Conservation (phyloP, 2,113 vertebrate genomes). For the Protomyctophum bolini region DNA sequence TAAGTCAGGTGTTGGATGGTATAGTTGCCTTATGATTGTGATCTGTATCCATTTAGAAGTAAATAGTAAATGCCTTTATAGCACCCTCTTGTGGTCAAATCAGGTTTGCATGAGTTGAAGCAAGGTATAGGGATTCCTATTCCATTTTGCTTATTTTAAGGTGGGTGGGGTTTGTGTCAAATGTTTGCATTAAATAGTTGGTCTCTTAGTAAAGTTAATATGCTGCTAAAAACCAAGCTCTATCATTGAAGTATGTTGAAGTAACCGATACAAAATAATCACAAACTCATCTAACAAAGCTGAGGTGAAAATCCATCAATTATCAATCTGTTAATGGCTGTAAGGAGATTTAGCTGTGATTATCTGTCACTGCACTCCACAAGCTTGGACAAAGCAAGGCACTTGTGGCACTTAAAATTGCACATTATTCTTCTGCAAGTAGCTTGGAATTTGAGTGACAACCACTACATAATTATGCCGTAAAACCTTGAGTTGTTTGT, state of each 20-base stretch:
- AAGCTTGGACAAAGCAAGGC: background rate
- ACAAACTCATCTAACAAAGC: background rate
- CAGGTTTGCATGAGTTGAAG: background rate
- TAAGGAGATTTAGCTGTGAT: no score
- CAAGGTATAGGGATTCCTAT: background rate
- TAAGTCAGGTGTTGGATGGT: background rate
- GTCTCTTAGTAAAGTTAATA: no score
- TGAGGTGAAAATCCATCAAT: background rate
- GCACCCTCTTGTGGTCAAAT: conserved; percentile 55
- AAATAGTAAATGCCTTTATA: background rate
- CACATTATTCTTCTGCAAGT: conserved; percentile 34
- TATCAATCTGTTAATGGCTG: no score
- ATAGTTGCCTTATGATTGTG: background rate
- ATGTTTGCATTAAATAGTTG: no score
- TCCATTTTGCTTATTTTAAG: background rate
- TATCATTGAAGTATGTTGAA: background rate
- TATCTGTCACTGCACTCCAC: background rate
- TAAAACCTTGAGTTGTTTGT: conserved; percentile 5
- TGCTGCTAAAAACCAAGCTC: background rate
- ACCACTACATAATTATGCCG: conserved; percentile 32
- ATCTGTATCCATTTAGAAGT: background rate
- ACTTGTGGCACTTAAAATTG: background rate
- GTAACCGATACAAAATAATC: background rate
- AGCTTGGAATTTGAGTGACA: conserved; percentile 1
- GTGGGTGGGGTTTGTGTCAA: background rate